Conservation (phyloP, 2,888 invertebrate genomes). For the Eutolmus rufibarbis region DNA sequence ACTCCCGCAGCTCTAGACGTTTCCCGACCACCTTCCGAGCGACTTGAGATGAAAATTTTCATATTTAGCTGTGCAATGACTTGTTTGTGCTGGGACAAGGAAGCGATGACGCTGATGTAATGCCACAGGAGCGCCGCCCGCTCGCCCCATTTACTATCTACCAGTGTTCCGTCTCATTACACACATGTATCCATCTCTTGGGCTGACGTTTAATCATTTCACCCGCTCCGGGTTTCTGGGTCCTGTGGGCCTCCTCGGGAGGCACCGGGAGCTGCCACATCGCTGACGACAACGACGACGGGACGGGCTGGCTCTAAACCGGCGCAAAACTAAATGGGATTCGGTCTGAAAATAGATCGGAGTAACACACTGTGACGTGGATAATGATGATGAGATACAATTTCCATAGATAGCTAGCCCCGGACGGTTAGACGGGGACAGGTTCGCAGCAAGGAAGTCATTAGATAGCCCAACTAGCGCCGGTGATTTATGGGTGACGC, state of each 20-base stretch:
- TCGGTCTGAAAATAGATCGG: conserved; percentile 20
- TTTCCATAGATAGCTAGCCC: conserved; percentile 30
- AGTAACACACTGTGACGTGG: conserved; percentile 36
- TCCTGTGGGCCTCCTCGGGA: background rate
- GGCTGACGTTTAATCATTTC: conserved; percentile 41
- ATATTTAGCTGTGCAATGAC: conserved; percentile 38
- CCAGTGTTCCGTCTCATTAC: conserved; percentile 42
- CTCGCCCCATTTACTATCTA: conserved; percentile 26
- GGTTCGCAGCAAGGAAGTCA: conserved; percentile 34
- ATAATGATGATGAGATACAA: conserved; percentile 39
- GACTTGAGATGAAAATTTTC: conserved; percentile 30
- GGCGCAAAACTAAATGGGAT: conserved; percentile 36
- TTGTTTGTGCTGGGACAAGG: conserved; percentile 19
- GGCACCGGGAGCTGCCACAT: background rate
- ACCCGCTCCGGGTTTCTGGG: conserved; percentile 16
- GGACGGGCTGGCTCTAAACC: background rate
- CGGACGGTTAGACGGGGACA: conserved; percentile 20
- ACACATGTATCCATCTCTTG: conserved; percentile 37
- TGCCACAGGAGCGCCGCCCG: background rate
- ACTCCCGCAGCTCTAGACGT: background rate
- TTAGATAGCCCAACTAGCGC: conserved; percentile 17
- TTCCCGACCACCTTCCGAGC: background rate
- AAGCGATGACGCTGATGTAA: conserved; percentile 39
- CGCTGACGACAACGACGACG: background rate
- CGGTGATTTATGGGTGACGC: conserved; percentile 32